These are phyloP conservation scores for Ceratina australensis DNA, from an alignment of 1,140 invertebrate species.

Conservation along the genomic window DNA sequence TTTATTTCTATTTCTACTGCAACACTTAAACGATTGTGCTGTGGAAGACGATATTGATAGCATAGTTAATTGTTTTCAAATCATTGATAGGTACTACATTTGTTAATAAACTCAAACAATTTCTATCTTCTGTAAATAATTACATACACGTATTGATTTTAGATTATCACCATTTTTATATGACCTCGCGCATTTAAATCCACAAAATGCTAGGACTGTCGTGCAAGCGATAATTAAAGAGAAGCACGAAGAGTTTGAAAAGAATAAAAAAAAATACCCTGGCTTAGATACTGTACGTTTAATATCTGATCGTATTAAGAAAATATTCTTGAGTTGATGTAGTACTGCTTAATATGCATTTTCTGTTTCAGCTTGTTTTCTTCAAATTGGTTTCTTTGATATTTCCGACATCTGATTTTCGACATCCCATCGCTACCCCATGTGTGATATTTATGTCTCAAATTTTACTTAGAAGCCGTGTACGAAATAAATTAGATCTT, in stretches of 20 bases:
- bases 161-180: slow-evolving; percentile 86
- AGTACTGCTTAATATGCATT: slow-evolving; percentile 27
- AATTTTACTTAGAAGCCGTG: slow-evolving; percentile 84
- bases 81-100: slow-evolving; percentile 77
- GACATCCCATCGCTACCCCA: slow-evolving; percentile 92
- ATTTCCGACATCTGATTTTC: slow-evolving; percentile 93
- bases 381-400: slow-evolving; percentile 88
- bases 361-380: slow-evolving; percentile 84
- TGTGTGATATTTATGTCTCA: slow-evolving; percentile 90
- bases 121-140: slow-evolving; percentile 2
- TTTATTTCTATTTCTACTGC: slow-evolving; percentile 87
- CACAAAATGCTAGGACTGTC: slow-evolving; percentile 83
- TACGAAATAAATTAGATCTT: slow-evolving; percentile 84
- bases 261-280: slow-evolving; percentile 83
- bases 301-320: background rate
- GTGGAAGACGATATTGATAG: slow-evolving; percentile 77
- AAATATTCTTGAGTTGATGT: slow-evolving; percentile 3
- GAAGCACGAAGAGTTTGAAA: slow-evolving; percentile 85
- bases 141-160: slow-evolving; percentile 57
- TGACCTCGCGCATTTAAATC: slow-evolving; percentile 86
- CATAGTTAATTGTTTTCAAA: slow-evolving; percentile 81
- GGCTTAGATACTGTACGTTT: slow-evolving; percentile 83
- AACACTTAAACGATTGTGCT: slow-evolving; percentile 85
- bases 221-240: slow-evolving; percentile 86
- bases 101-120: slow-evolving; percentile 29